These are phyloP conservation scores for Troides oblongomaculatus DNA, from an alignment of 2,888 invertebrate genomes.

Conservation along the genomic window DNA sequence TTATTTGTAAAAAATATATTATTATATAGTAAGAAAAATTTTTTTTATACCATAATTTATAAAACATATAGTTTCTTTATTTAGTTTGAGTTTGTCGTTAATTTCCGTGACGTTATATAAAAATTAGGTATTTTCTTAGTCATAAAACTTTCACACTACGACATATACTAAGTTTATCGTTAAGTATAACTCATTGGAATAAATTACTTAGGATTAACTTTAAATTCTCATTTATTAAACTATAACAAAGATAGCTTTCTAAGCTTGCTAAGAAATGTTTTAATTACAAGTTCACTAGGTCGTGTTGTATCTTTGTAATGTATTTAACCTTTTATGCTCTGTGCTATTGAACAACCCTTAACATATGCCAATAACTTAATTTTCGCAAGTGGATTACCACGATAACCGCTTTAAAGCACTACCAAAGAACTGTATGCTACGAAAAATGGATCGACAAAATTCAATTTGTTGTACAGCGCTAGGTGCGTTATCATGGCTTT, in stretches of 20 bases:
- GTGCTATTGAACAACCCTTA: conserved; percentile 5
- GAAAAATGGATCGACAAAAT: background rate
- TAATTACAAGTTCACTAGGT: background rate
- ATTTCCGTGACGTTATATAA: background rate
- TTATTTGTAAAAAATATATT: too few species aligned
- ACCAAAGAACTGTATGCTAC: background rate
- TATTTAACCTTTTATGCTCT: background rate
- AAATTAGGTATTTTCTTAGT: background rate
- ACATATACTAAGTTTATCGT: background rate
- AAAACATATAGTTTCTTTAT: background rate
- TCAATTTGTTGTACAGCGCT: background rate
- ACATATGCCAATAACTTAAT: background rate
- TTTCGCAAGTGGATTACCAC: conserved; percentile 1
- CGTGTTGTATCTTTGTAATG: background rate
- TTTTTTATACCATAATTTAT: background rate
- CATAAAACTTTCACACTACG: background rate
- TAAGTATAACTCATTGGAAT: background rate
- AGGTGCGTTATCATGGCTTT: background rate
- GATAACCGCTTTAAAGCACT: background rate
- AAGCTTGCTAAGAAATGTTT: background rate
- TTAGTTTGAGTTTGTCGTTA: background rate
- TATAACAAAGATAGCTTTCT: background rate
- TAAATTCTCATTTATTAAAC: background rate
- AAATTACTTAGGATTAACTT: background rate
- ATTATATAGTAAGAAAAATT: too few species aligned